A percentile compares a stretch with the other conserved stretches of the same genome.
These are phyloP conservation scores for Neosilurus mollespiculum DNA, from an alignment of 2,797 vertebrate genomes.

Conservation along the genomic window DNA sequence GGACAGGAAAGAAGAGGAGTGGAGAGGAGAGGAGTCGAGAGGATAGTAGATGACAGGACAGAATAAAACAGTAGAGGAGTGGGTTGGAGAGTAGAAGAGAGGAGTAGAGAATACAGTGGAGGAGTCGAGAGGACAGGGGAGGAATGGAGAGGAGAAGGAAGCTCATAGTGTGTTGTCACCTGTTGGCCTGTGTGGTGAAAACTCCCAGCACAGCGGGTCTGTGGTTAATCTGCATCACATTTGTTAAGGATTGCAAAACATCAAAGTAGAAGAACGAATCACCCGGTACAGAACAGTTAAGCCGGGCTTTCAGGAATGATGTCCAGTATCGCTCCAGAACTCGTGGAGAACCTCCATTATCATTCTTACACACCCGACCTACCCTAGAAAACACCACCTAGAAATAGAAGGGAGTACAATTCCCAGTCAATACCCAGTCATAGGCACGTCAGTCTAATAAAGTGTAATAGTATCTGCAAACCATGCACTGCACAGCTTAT, in stretches of 20 bases:
- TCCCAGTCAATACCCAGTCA: too few relatives aligned
- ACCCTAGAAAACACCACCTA: conserved; percentile 92
- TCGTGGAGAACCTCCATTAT: conserved; percentile 87
- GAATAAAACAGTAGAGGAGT: neutral
- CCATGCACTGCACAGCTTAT: neutral
- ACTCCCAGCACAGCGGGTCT: conserved; percentile 83
- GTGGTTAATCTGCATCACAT: conserved; percentile 82
- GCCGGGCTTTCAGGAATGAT: conserved; percentile 91
- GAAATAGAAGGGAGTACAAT: neutral
- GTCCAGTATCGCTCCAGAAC: conserved; percentile 96
- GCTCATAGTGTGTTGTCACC: conserved; percentile 65
- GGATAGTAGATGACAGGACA: neutral
- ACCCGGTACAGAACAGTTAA: conserved; percentile 90
- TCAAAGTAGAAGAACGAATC: conserved; percentile 94
- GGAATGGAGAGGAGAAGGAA: neutral
- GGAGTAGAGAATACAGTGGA: neutral
- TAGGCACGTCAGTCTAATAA: neutral
- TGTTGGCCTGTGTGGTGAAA: conserved; percentile 93
- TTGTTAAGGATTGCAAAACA: conserved; percentile 84
- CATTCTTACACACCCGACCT: conserved; percentile 90
- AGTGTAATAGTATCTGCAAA: neutral
- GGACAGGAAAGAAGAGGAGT: neutral
- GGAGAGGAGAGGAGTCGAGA: neutral
- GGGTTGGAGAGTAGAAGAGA: neutral
- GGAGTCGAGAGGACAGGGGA: neutral